Percentiles rank a stretch among this genome's conserved stretches.
These are phyloP conservation scores for Heliornis fulica DNA, from an alignment of 2,113 vertebrate genomes.

Conservation along the genomic window DNA sequence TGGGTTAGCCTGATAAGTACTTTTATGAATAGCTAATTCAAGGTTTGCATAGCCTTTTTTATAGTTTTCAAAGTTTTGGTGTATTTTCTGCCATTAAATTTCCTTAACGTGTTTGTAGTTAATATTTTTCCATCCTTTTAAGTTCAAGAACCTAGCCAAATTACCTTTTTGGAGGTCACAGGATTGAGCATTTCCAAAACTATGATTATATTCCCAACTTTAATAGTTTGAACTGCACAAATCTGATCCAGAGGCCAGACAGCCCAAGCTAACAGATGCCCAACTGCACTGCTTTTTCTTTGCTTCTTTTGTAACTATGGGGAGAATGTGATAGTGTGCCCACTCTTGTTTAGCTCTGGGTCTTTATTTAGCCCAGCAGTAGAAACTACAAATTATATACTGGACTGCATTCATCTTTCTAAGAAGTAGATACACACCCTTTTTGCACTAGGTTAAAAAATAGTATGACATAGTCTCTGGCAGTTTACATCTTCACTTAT, in stretches of 20 bases:
- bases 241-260: neutral
- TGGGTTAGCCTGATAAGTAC: neutral
- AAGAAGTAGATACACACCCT: neutral
- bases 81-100: neutral
- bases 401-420: neutral
- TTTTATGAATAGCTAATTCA: neutral
- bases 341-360: neutral
- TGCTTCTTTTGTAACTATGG: neutral
- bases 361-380: neutral
- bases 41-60: neutral
- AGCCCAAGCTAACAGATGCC: neutral
- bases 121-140: neutral
- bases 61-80: neutral
- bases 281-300: neutral
- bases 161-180: neutral
- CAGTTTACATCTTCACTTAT: slow-evolving; percentile 8
- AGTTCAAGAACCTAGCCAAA: neutral
- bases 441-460: neutral
- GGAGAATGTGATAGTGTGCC: neutral
- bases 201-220: neutral
- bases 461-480: neutral
- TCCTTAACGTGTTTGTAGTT: neutral
- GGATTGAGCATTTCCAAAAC: neutral
- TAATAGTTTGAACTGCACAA: neutral
- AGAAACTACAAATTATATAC: neutral